Base-by-base conservation (phyloP, 2,888 invertebrate species). In the Mactromeris polynyma region DNA sequence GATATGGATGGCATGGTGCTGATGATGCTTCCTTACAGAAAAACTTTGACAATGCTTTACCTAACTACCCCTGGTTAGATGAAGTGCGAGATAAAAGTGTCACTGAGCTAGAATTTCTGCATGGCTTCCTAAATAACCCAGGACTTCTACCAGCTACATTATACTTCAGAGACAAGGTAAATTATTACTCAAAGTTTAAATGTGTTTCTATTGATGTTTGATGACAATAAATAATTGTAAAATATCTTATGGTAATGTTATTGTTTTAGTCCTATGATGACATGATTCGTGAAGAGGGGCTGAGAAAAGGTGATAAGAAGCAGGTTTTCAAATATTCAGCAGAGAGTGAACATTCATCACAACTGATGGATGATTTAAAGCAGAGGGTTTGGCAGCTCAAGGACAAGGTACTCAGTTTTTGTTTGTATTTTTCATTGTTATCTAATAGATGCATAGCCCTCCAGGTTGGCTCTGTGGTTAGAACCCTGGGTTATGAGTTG, bases 1-100 rank as follows among this genome's bases (percentile, higher is more conserved):
- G 96, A 33, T 96, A 96, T 93, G 96, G 96, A 0, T 96, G 96
- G 96, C 93, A 95, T 93, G 96, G 96, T 2, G 90, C 90, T 33
- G 92, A 95, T 73, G 96, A 96, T 88, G 90, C 85, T 33, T 91
- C 88, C 0, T 92, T 96, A 33, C 96, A 96, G 90, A 93, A 93
- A 77, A 96, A 95, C 87, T 96, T 96, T 93, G 95, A 96, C 86
- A 95, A 95, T 91, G 96, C 96, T 9, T 83, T 94, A 9, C 88
- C 90, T 0, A 90, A 89, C 7, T 96, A 95, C 82, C 94, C 96
- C 1, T 96, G 96, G 96, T 81, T 96, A 84, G 94, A 94, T 11
- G 58, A 93, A 0, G 91, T 89, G 77, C 82, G 96, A 78, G 95
- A 96, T 89, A 94, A 93, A 64, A 96, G 96, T 93, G 96, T 96